Evolutionary conservation across 2,113 vertebrate genomes (phyloP), one percentile per base, ranked within the genome.

Genomic region (Baryphthengus martii): DNA sequence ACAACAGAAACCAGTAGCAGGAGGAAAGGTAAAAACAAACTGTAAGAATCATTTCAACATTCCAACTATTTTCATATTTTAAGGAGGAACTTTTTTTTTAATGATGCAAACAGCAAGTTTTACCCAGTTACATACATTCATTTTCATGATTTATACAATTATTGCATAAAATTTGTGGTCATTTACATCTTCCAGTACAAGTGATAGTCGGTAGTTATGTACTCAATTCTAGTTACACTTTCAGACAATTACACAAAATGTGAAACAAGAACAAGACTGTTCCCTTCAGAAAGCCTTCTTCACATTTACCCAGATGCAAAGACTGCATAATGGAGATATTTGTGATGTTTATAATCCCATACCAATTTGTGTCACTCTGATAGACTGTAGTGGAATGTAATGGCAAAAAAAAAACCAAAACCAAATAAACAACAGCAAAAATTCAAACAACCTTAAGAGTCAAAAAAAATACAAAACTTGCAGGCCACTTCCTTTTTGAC

Each of bases 121-220:
- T 31, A 92, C 52, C 66, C 40, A 17, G 16, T 71, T 40, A 61
- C 3, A 6, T 70, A 94, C 92, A 95, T 84, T 92, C 37, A 63
- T 78, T 93, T 72, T 23, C 33, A 59, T 47, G 28, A 84, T 86
- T 84, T 81, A 63, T 61, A 93, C 68, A 94, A 28, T 87, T 75
- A 84, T 75, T 93, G 85, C 86, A 17, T 88, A 86, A 78, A 33
- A 91, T 55, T 68, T 42, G 39, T 58, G 35, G 40, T 44, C 12
- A 11, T 78, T 86, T 93, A 87, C 72, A 85, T 86, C 59, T 93
- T 88, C 39, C 50, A 67, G 68, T 80, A 90, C 50, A 89, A 90
- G 53, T 75, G 76, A 86, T 37, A 84, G 39, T 19, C 81, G 40
- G 77, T 37, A n/a, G 52, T 35, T 35, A 56, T 17, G 23, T 49